Conservation (phyloP, 2,888 invertebrate genomes). For the Hermodice carunculata region DNA sequence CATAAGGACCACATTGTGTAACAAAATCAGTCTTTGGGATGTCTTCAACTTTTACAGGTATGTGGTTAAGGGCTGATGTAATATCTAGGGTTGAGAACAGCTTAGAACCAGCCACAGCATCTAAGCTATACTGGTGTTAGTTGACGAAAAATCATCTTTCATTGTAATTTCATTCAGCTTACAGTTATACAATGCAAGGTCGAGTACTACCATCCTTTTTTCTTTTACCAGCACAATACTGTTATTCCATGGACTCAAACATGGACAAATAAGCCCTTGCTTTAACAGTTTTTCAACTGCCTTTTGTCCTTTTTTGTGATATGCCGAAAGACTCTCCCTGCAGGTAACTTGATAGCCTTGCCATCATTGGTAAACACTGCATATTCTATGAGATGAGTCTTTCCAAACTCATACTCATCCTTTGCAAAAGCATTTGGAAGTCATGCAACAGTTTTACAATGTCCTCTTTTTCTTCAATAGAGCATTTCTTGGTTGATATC, state of each 20-base stretch:
- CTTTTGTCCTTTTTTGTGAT: neutral
- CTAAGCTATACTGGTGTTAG: constrained; percentile 30
- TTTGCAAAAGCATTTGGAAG: too few relatives aligned
- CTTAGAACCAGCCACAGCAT: constrained; percentile 32
- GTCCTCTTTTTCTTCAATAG: too few relatives aligned
- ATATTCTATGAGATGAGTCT: neutral
- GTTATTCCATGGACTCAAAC: neutral
- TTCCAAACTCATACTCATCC: neutral
- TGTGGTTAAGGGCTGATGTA: constrained; percentile 44
- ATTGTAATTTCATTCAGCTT: constrained; percentile 29
- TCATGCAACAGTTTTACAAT: too few relatives aligned
- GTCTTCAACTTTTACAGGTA: constrained; percentile 34
- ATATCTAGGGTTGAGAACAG: constrained; percentile 43
- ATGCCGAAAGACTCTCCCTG: neutral
- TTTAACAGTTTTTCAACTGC: constrained; percentile 1
- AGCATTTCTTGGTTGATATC: too few relatives aligned
- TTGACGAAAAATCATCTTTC: constrained; percentile 35
- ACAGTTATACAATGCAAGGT: constrained; percentile 38
- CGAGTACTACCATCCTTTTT: constrained; percentile 29
- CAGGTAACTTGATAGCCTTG: constrained; percentile 2
- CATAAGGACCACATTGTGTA: constrained; percentile 31
- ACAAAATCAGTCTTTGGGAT: constrained; percentile 42
- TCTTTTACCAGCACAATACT: constrained; percentile 25
- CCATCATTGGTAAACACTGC: neutral
- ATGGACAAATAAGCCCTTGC: neutral